Evolutionary conservation across 2,888 invertebrate genomes (phyloP).

Genomic region (Papilio elwesi): DNA sequence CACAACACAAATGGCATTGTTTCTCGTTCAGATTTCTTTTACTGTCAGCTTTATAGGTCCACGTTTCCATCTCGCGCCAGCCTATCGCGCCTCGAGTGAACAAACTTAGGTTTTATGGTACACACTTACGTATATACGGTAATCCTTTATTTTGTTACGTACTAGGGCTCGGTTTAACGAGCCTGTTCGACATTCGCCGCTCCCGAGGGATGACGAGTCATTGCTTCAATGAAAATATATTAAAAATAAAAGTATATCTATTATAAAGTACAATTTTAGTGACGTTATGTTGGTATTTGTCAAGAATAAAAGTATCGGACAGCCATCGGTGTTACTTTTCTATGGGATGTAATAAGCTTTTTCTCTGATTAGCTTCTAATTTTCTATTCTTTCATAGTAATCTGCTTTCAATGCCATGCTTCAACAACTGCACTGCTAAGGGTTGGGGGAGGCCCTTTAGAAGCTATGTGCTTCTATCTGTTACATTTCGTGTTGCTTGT

Average conservation of each 20-base stretch:
- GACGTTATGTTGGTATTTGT: neutral
- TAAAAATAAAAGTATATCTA: neutral
- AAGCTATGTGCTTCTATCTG: no score
- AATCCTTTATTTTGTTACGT: conserved; percentile 22
- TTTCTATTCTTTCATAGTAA: no score
- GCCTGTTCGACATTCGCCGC: conserved; percentile 6
- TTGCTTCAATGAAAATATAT: conserved; percentile 1
- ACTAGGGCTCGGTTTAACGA: conserved; percentile 20
- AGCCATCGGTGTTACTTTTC: no score
- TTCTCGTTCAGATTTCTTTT: conserved; percentile 35
- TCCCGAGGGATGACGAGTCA: conserved; percentile 1
- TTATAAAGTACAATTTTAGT: neutral
- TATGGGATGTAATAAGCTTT: no score
- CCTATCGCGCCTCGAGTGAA: conserved; percentile 10
- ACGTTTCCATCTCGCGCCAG: conserved; percentile 17
- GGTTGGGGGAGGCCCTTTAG: no score
- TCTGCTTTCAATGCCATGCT: no score
- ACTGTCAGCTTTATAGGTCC: conserved; percentile 29
- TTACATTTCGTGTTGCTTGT: no score
- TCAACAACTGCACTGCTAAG: no score
- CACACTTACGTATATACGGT: neutral
- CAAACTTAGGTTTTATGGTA: conserved; percentile 14
- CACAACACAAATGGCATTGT: conserved; percentile 18
- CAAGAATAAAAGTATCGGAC: neutral
- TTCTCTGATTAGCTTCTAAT: no score